Conservation (phyloP, 1,140 invertebrate species). For the Trichonephila clavipes region DNA sequence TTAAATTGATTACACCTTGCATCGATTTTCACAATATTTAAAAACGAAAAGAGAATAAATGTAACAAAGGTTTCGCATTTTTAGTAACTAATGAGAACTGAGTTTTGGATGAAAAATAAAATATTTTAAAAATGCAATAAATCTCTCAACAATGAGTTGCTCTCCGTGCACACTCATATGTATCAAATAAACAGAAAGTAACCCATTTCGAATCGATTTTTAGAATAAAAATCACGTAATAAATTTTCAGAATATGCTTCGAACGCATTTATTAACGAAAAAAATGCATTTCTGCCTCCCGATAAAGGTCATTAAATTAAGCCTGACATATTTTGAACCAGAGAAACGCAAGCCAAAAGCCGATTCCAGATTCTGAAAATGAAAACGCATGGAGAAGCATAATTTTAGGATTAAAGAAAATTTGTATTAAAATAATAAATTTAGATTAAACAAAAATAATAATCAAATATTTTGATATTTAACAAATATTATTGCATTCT, state of each 20-base stretch:
- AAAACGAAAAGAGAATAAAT: not conserved
- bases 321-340: not conserved
- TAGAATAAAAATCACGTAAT: conserved; percentile 14
- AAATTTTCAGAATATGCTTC: conserved; percentile 37
- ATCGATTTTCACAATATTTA: not conserved
- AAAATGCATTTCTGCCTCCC: not conserved
- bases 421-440: too few species aligned
- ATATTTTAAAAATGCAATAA: conserved; percentile 19
- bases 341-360: not conserved
- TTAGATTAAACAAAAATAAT: too few species aligned
- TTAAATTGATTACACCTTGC: conserved; percentile 20
- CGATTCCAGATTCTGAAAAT: not conserved
- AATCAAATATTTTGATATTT: too few species aligned
- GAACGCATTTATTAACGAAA: not conserved
- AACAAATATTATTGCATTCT: too few species aligned
- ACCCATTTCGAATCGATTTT: conserved; percentile 42
- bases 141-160: not conserved
- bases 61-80: not conserved
- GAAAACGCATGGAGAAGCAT: not conserved
- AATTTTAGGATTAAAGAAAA: not conserved
- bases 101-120: not conserved
- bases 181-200: not conserved
- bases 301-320: conserved; percentile 22
- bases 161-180: not conserved
- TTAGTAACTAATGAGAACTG: not conserved